Conservation (phyloP, 2,888 invertebrate species). For the Agrotis puta region DNA sequence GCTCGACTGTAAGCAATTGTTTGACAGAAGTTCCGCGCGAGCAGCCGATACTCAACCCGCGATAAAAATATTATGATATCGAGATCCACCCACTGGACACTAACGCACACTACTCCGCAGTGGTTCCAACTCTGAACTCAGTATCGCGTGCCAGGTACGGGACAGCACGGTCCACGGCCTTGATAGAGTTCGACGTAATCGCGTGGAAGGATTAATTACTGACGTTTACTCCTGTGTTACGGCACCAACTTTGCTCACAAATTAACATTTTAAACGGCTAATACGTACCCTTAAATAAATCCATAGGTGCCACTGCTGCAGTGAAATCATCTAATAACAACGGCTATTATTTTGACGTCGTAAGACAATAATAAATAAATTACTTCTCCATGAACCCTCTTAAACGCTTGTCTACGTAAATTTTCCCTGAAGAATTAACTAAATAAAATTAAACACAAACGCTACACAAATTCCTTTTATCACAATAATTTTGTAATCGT, state of each 20-base stretch:
- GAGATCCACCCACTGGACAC: slow-evolving; percentile 83
- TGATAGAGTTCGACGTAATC: slow-evolving; percentile 83
- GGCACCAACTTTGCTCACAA: slow-evolving; percentile 3
- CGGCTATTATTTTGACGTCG: slow-evolving; percentile 49
- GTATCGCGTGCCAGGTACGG: slow-evolving; percentile 83
- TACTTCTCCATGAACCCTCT: slow-evolving; percentile 24
- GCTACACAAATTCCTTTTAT: slow-evolving; percentile 22
- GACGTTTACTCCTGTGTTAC: slow-evolving; percentile 40
- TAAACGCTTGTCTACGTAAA: slow-evolving; percentile 16
- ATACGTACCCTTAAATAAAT: slow-evolving; percentile 64
- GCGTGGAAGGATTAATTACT: slow-evolving; percentile 68
- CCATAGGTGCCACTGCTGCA: slow-evolving; percentile 54
- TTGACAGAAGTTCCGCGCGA: slow-evolving; percentile 58
- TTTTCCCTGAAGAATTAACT: slow-evolving; percentile 34
- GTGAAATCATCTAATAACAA: slow-evolving; percentile 48
- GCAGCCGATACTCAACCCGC: slow-evolving; percentile 60
- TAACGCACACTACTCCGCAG: slow-evolving; percentile 70
- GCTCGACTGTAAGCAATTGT: slow-evolving; percentile 45
- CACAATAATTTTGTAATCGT: slow-evolving; percentile 52
- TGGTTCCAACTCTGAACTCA: slow-evolving; percentile 67
- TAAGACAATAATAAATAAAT: slow-evolving; percentile 54
- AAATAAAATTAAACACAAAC: slow-evolving; percentile 28
- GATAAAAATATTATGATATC: slow-evolving; percentile 79
- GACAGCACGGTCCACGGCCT: slow-evolving; percentile 87
- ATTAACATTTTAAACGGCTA: slow-evolving; percentile 4